These are phyloP conservation scores for Cristatella mucedo DNA, from an alignment of 2,888 invertebrate species.

Conservation along the genomic window DNA sequence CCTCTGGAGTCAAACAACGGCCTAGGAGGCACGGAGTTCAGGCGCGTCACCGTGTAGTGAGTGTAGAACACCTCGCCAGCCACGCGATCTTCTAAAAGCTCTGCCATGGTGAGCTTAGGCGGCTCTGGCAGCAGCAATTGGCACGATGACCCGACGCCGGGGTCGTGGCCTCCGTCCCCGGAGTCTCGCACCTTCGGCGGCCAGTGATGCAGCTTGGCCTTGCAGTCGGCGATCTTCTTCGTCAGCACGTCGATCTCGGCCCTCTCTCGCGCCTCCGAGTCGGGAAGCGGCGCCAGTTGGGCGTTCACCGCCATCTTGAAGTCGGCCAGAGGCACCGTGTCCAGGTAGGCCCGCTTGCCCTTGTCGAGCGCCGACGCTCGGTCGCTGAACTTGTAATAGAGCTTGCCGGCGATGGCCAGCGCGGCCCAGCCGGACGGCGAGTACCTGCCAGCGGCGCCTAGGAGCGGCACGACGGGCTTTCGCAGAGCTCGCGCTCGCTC, in stretches of 20 bases:
- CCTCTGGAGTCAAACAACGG: constrained; percentile 8
- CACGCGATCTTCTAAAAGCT: not conserved
- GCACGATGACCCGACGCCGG: no score
- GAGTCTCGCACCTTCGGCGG: constrained; percentile 9
- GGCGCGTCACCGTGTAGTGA: constrained; percentile 8
- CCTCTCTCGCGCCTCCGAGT: constrained; percentile 5
- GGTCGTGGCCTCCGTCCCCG: no score
- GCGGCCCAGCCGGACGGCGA: constrained; percentile 12
- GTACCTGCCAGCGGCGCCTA: no score
- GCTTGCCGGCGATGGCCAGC: constrained; percentile 8
- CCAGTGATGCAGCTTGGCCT: constrained; percentile 8
- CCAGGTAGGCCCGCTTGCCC: constrained; percentile 8
- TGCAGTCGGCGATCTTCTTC: constrained; percentile 11
- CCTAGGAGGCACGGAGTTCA: constrained; percentile 6
- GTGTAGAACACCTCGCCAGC: constrained; percentile 3
- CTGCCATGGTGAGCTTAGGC: not conserved
- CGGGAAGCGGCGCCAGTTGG: not conserved
- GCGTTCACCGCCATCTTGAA: constrained; percentile 5
- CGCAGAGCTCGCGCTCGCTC: no score
- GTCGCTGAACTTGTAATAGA: constrained; percentile 7
- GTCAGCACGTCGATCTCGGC: not conserved
- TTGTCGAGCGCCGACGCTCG: no score
- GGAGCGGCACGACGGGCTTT: no score
- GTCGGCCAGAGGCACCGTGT: constrained; percentile 9
- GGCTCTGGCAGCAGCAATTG: not conserved